Base-by-base conservation (phyloP, 2,888 invertebrate genomes). In the Campaea margaritaria region DNA sequence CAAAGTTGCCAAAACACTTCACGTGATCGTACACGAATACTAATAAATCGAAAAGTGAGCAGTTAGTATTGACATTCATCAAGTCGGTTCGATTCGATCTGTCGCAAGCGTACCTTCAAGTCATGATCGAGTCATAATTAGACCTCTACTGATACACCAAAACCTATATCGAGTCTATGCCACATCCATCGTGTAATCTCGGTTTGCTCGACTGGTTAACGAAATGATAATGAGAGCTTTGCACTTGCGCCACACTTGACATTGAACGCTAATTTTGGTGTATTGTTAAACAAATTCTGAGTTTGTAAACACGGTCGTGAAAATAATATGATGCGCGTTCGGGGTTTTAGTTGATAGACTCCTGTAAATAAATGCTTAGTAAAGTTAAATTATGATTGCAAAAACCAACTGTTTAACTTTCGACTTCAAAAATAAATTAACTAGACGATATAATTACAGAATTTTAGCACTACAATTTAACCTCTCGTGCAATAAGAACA, bases 1-100 rank as follows among this genome's bases (percentile, higher is more conserved):
- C 72, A 72, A 78, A 81, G 76, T 81, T 78, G 86, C 86, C 82
- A 86, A 86, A 86, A 85, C 76, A 73, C 72, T 74, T 70, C 77
- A 77, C 79, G 77, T 79, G 80, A 78, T 70, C 69, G 60, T 58
- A 66, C 58, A 70, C 52, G 53, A 70, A 70, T 57, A 56, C 51
- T 55, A 59, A 58, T 68, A 65, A 67, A 39, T 14, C 7, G n/a
- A n/a, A 75, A 64, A 65, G 51, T 46, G 72, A 74, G 14, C 15
- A 41, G 12, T 9, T 43, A 21, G 28, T 38, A 65, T 74, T 76
- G 72, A 53, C 73, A 69, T 74, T 72, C 66, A 62, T 63, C 51
- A 43, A 42, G 36, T 56, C 41, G 14, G 28, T 46, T 42, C 47
- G 41, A 36, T 28, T 21, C 21, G 21, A 21, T 46, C 45, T 46